phyloP scores from a whole-genome alignment of 1,140 invertebrate species.

The Drosophila punjabiensis region DNA sequence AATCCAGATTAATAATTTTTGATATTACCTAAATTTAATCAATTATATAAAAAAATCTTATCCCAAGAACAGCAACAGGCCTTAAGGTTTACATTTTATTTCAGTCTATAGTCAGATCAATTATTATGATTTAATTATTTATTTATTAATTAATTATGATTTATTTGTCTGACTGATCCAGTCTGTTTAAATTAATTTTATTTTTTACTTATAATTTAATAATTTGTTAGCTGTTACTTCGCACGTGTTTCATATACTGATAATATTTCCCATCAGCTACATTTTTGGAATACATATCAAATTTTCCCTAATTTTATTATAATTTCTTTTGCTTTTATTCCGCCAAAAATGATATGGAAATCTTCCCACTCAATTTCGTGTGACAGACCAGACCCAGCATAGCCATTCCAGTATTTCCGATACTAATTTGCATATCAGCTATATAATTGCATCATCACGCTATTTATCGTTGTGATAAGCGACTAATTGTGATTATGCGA shows the following conservation, averaged over 20 bases:
- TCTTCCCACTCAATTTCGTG: conserved; percentile 1
- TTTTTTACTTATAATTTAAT: not conserved
- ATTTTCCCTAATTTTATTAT: not conserved
- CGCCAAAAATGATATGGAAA: not conserved
- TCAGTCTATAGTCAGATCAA: too few relatives aligned
- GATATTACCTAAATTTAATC: too few relatives aligned
- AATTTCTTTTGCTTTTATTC: not conserved
- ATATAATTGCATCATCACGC: conserved; percentile 15
- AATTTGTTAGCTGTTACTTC: not conserved
- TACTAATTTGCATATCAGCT: conserved; percentile 23
- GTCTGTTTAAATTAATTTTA: not conserved
- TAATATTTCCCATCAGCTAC: not conserved
- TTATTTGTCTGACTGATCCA: too few relatives aligned
- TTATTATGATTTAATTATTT: too few relatives aligned
- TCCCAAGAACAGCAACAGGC: too few relatives aligned
- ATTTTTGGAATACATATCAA: not conserved
- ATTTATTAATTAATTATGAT: too few relatives aligned
- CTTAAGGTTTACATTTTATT: too few relatives aligned
- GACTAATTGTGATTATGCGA: conserved; percentile 36
- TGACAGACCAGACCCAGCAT: not conserved
- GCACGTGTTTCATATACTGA: not conserved
- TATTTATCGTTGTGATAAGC: conserved; percentile 21
- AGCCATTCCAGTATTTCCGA: not conserved
- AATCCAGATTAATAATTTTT: too few relatives aligned
- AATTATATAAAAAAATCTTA: too few relatives aligned